Conservation (phyloP, 1,140 invertebrate species). For the Bombus picipes region DNA sequence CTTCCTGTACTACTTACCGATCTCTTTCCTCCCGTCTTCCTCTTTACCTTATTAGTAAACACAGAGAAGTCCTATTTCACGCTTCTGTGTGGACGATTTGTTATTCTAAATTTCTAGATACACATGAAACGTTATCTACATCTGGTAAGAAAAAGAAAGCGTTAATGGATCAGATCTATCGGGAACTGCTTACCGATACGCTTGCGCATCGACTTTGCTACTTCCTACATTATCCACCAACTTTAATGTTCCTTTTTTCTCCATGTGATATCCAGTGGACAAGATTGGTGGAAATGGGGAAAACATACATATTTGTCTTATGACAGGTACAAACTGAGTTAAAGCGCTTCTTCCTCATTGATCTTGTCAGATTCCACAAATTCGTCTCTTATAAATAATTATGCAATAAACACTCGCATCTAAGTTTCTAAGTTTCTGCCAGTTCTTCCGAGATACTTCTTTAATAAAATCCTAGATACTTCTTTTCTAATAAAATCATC, state of each 20-base stretch:
- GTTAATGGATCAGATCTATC: background rate
- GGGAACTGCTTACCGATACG: background rate
- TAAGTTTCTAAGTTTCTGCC: background rate
- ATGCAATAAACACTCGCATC: background rate
- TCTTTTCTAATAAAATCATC: background rate
- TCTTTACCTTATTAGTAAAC: background rate
- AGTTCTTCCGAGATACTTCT: background rate
- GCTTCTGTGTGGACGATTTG: background rate
- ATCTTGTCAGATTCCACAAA: background rate
- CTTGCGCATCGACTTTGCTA: background rate
- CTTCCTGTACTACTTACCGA: conserved; percentile 10
- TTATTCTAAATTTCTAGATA: background rate
- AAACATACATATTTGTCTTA: background rate
- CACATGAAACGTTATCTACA: background rate
- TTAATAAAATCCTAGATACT: background rate
- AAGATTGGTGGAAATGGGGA: background rate
- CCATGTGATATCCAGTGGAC: background rate
- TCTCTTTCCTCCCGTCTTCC: background rate
- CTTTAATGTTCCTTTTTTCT: background rate
- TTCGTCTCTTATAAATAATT: background rate
- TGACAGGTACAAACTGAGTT: background rate
- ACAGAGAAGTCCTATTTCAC: background rate
- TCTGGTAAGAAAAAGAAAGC: too few species aligned
- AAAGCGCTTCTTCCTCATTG: background rate
- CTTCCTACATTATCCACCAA: background rate